phyloP scores from a whole-genome alignment of 2,888 invertebrate species.

The Drosophila nr. perissopoda region DNA sequence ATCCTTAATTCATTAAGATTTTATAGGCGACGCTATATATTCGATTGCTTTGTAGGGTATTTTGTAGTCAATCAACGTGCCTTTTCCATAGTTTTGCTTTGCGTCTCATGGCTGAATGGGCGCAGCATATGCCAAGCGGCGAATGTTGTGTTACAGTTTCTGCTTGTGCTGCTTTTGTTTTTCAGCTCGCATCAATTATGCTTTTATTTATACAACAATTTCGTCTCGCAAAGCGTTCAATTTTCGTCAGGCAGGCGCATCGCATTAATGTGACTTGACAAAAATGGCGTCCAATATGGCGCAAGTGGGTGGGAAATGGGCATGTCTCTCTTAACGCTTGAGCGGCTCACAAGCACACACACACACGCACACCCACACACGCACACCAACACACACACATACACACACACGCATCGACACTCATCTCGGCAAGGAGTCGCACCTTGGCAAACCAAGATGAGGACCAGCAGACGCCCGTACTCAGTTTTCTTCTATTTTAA shows the following conservation, averaged over 20 bases:
- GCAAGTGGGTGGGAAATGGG: slow-evolving; percentile 33
- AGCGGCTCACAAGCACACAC: slow-evolving; percentile 50
- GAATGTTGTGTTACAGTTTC: slow-evolving; percentile 55
- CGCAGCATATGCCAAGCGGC: slow-evolving; percentile 70
- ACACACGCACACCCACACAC: slow-evolving; percentile 11
- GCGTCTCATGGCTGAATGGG: slow-evolving; percentile 75
- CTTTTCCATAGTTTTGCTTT: slow-evolving; percentile 46
- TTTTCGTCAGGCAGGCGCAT: slow-evolving; percentile 75
- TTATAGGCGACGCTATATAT: not conserved
- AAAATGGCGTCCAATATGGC: slow-evolving; percentile 83
- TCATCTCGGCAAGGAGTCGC: slow-evolving; percentile 47
- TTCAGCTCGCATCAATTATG: slow-evolving; percentile 74
- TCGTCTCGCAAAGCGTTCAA: slow-evolving; percentile 68
- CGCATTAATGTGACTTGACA: slow-evolving; percentile 83
- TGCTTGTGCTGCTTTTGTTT: slow-evolving; percentile 40
- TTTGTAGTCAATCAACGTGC: not conserved
- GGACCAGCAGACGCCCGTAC: slow-evolving; percentile 61
- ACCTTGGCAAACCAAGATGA: slow-evolving; percentile 72
- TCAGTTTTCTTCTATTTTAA: slow-evolving; percentile 72
- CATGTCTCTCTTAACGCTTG: slow-evolving; percentile 50
- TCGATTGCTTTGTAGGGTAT: slow-evolving; percentile 24
- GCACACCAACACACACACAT: slow-evolving; percentile 38
- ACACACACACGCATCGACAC: slow-evolving; percentile 20
- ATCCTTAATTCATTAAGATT: not conserved
- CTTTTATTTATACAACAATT: slow-evolving; percentile 81